Evolutionary conservation across 2,888 invertebrate species (phyloP).

Genomic region (Eupithecia inturbata): DNA sequence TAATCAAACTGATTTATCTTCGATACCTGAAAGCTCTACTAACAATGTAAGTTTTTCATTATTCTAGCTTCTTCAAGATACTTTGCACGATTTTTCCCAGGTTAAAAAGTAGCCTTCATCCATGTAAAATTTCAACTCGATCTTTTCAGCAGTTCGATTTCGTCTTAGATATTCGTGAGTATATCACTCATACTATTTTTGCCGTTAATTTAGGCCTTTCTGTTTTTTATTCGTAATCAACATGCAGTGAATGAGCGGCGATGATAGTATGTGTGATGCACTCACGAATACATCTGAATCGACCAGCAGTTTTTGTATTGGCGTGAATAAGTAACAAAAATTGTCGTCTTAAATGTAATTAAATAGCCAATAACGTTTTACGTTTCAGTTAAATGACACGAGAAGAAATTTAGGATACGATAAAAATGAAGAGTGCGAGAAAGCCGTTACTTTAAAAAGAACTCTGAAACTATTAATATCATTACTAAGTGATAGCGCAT

Average conservation of each 20-base stretch:
- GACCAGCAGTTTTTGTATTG: neutral
- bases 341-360: neutral
- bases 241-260: neutral
- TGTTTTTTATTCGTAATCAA: neutral
- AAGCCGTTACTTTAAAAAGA: slow-evolving; percentile 27
- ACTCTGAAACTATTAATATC: slow-evolving; percentile 30
- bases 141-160: neutral
- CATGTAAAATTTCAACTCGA: neutral
- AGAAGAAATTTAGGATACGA: neutral
- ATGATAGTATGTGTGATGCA: too few species aligned
- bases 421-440: slow-evolving; percentile 24
- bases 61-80: neutral
- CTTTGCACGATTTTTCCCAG: neutral
- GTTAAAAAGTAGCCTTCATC: neutral
- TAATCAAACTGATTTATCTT: neutral
- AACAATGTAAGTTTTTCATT: neutral
- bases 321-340: neutral
- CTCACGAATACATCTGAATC: neutral
- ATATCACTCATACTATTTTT: neutral
- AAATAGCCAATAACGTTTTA: neutral
- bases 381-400: slow-evolving; percentile 20
- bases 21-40: neutral
- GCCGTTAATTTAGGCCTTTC: neutral
- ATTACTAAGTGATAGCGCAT: slow-evolving; percentile 30
- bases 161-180: neutral